Conservation (phyloP, 2,888 invertebrate genomes). For the Calameuta pallipes region DNA sequence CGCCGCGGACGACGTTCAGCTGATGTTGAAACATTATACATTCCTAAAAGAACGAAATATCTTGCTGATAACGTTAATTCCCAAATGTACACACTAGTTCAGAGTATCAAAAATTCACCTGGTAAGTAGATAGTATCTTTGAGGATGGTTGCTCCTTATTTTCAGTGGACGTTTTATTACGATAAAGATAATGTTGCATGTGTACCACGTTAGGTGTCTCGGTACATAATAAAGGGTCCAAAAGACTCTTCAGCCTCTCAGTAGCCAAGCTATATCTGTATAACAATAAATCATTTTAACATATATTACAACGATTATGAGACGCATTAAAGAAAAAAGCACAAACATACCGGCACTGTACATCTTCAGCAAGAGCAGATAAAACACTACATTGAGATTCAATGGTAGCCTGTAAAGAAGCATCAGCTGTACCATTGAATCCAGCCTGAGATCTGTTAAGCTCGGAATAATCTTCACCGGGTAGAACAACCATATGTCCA, state of each 20-base stretch:
- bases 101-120: constrained; percentile 50
- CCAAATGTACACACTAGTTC: background rate
- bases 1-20: constrained; percentile 83
- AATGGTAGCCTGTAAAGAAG: constrained; percentile 57
- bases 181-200: constrained; percentile 82
- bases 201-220: constrained; percentile 86
- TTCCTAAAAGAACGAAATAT: constrained; percentile 70
- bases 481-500: constrained; percentile 85
- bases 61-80: background rate
- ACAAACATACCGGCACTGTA: constrained; percentile 75
- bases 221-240: constrained; percentile 82
- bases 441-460: constrained; percentile 49
- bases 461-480: constrained; percentile 68
- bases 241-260: constrained; percentile 82
- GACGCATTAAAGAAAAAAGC: background rate
- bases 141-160: constrained; percentile 72
- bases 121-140: constrained; percentile 70
- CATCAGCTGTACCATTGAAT: constrained; percentile 49
- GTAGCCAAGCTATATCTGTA: constrained; percentile 78
- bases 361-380: constrained; percentile 80
- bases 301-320: background rate
- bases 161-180: constrained; percentile 68
- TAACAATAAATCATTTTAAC: constrained; percentile 7
- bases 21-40: constrained; percentile 91
- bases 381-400: constrained; percentile 75